phyloP scores from a whole-genome alignment of 2,888 invertebrate species.

The Cantharis nigra region DNA sequence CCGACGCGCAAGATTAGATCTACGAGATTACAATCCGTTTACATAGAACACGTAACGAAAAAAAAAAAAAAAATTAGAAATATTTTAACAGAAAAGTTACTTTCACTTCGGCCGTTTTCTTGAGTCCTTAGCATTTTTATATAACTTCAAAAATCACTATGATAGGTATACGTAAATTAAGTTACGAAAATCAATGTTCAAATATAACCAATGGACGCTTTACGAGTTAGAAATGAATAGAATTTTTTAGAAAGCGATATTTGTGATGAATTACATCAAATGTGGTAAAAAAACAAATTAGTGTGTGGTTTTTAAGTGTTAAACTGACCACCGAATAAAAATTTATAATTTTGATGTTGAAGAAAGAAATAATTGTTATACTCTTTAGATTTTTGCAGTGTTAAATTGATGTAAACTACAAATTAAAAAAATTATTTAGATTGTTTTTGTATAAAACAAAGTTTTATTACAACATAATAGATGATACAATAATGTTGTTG shows the following conservation, averaged over 20 bases:
- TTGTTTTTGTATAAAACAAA: neutral
- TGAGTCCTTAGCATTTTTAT: neutral
- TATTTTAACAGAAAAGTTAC: neutral
- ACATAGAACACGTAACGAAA: neutral
- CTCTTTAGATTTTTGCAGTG: slow-evolving; percentile 1
- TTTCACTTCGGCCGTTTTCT: neutral
- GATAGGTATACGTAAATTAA: slow-evolving; percentile 8
- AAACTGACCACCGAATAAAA: neutral
- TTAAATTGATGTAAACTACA: slow-evolving; percentile 1
- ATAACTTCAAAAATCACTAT: slow-evolving; percentile 3
- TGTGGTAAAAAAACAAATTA: slow-evolving; percentile 6
- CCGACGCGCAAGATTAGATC: neutral
- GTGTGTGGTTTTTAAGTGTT: slow-evolving; percentile 5
- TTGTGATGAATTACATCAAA: slow-evolving; percentile 17
- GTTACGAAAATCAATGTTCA: slow-evolving; percentile 19
- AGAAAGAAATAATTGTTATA: neutral
- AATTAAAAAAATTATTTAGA: neutral
- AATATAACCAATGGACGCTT: slow-evolving; percentile 26
- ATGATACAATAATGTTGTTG: slow-evolving; percentile 2
- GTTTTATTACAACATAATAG: neutral
- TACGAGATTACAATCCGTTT: neutral
- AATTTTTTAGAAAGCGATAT: slow-evolving; percentile 20
- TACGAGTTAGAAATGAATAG: slow-evolving; percentile 18
- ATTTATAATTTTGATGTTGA: slow-evolving; percentile 1
- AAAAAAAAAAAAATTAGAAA: neutral